Evolutionary conservation across 2,113 vertebrate genomes (phyloP), one percentile per base, ranked within the genome.

Genomic region (Balaeniceps rex): DNA sequence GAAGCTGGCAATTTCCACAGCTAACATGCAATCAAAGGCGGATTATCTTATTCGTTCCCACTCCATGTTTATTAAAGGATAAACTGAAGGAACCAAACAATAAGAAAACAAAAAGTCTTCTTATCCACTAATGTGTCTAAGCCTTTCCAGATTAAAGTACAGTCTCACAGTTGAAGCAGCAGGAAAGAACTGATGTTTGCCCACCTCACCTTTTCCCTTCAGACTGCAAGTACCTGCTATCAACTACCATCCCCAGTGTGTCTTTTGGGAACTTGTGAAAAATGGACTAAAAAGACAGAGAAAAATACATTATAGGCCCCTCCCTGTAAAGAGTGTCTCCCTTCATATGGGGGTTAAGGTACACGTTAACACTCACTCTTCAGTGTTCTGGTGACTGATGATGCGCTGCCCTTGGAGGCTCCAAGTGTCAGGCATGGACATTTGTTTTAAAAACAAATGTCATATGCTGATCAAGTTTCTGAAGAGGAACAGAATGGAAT

Each of bases 381-480:
- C 44, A 74, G 55, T 60, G 15, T 78, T 42, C 46, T 61, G 71
- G 12, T 11, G 22, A 66, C 40, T 65, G 38, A 34, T 28, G 19
- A 64, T 19, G 19, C 14, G 34, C 47, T 70, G 25, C 24, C 14
- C 44, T 36, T 25, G 19, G 11, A 84, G 19, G 78, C 8, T 49
- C 38, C 60, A 74, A 25, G 31, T 14, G 13, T 17, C 46, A 57
- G 40, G 7, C 5, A 3, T 3, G 24, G 54, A 34, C 36, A 5
- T 23, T 61, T 24, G 28, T 61, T 86, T 81, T 36, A n/a, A 63
- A 82, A 79, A 90, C 11, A 57, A 65, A 33, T 4, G 0, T 5
- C 4, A 1, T 4, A 58, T 10, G 14, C 9, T 1, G 0, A 66
- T 34, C 11, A n/a, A n/a, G 10, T 16, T 91, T 64, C 66, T 61